These are phyloP conservation scores for Xanthia icteritia DNA, from an alignment of 2,888 invertebrate species.

Conservation along the genomic window DNA sequence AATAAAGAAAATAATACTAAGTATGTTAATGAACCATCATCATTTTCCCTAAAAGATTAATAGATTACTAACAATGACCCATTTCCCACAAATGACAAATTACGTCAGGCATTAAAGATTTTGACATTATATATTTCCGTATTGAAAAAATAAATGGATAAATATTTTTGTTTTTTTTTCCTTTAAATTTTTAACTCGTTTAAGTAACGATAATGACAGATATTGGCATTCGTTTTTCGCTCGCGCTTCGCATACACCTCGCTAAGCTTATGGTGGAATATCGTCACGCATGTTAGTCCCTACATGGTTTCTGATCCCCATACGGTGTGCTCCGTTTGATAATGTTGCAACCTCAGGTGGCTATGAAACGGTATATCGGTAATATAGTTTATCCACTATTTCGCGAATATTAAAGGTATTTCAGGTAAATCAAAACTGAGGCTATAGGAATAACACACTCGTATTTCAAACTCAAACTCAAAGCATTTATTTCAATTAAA, in stretches of 20 bases:
- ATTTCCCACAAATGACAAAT: neutral
- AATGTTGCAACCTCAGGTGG: conserved; percentile 63
- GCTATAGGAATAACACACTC: neutral
- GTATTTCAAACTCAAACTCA: too few relatives aligned
- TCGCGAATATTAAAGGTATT: conserved; percentile 9
- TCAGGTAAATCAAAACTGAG: neutral
- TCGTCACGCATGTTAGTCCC: conserved; percentile 40
- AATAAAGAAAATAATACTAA: too few relatives aligned
- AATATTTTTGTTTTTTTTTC: too few relatives aligned
- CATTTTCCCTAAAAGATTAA: too few relatives aligned
- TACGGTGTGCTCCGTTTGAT: conserved; percentile 61
- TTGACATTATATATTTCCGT: too few relatives aligned
- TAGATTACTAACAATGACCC: neutral
- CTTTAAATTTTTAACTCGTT: too few relatives aligned
- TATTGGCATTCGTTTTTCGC: neutral
- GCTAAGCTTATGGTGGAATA: conserved; percentile 17
- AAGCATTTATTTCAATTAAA: too few relatives aligned
- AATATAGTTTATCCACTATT: conserved; percentile 38
- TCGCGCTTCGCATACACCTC: neutral
- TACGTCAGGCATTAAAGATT: too few relatives aligned
- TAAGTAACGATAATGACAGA: too few relatives aligned
- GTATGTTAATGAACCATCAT: too few relatives aligned
- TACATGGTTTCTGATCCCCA: conserved; percentile 63
- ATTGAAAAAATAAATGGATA: too few relatives aligned
- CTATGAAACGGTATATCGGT: conserved; percentile 56